phyloP scores from a whole-genome alignment of 2,113 vertebrate species.

The Bambusicola thoracicus region DNA sequence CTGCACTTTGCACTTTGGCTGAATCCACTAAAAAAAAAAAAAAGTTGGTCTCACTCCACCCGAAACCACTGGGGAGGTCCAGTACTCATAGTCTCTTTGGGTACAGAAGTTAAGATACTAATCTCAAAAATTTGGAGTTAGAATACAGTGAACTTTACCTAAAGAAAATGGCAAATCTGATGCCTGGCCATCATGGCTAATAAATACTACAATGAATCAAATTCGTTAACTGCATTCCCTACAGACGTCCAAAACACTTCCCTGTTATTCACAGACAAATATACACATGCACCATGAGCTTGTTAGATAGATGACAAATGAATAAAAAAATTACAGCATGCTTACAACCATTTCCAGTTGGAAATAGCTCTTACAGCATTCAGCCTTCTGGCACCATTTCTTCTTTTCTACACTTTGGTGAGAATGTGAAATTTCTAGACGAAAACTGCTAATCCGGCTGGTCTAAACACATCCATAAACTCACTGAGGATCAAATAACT shows the following conservation, averaged over 20 bases:
- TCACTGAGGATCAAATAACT: not conserved
- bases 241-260: slow-evolving; percentile 2
- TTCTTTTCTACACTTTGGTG: not conserved
- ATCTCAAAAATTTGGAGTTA: slow-evolving; percentile 20
- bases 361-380: not conserved
- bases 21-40: not conserved
- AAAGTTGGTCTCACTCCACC: not conserved
- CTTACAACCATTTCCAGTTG: not conserved
- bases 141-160: slow-evolving; percentile 8
- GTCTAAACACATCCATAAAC: not conserved
- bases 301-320: slow-evolving; percentile 47
- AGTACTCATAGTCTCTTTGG: not conserved
- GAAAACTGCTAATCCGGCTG: not conserved
- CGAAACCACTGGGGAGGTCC: not conserved
- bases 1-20: not conserved
- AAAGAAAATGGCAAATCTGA: slow-evolving; percentile 36
- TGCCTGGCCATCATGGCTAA: slow-evolving; percentile 30
- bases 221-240: slow-evolving; percentile 47
- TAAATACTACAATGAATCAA: slow-evolving; percentile 48
- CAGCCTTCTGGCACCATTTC: not conserved
- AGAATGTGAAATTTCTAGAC: not conserved
- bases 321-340: not conserved
- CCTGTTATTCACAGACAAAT: slow-evolving; percentile 30
- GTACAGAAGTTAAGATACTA: slow-evolving; percentile 17
- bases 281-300: slow-evolving; percentile 9